Base-by-base conservation (phyloP, 2,113 vertebrate species). In the Glaucomys volans region DNA sequence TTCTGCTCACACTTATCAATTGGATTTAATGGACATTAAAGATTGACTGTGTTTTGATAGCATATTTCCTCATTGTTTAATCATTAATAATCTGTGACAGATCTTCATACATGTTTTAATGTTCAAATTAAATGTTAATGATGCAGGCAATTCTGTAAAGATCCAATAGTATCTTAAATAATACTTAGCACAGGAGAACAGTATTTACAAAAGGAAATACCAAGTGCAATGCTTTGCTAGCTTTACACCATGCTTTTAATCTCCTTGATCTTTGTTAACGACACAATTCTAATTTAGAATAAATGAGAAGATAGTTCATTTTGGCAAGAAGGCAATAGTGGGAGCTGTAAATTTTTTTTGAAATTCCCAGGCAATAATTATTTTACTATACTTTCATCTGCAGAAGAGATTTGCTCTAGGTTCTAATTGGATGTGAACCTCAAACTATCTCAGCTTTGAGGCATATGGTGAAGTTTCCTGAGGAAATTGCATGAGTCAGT, bases 61-160 rank as follows among this genome's bases (percentile, higher is more conserved):
- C 71, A 87, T 50, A 88, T 95, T 88, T 96, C 57, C 67, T 97
- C 77, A 97, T 96, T 96, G 83, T 75, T 97, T 95, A 96, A 97
- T 95, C 92, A 95, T 95, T 96, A 95, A 94, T 93, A 83, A 89
- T 84, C 92, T 52, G 93, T 74, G 90, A 91, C 37, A 95, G 87
- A 96, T 85, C 16, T 76, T 95, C 94, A 96, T 97, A 81, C 83
- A 92, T 97, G 90, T 96, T 97, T 97, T 97, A 98, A 80, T 91
- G 79, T 77, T 10, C 28, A 67, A 77, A 87, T 97, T 93, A 94
- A 96, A 95, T 67, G 95, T 96, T 92, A 95, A 97, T 85, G 17
- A 91, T 71, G 32, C 1, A 54, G 89, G 81, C 35, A 85, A 85
- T 84, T 95, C 52, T 88, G 50, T 82, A 89, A 91, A 95, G 69